A percentile compares a stretch with the other conserved stretches of the same genome.
These are phyloP conservation scores for Dynastes tityus DNA, from an alignment of 2,888 invertebrate genomes.

Conservation along the genomic window DNA sequence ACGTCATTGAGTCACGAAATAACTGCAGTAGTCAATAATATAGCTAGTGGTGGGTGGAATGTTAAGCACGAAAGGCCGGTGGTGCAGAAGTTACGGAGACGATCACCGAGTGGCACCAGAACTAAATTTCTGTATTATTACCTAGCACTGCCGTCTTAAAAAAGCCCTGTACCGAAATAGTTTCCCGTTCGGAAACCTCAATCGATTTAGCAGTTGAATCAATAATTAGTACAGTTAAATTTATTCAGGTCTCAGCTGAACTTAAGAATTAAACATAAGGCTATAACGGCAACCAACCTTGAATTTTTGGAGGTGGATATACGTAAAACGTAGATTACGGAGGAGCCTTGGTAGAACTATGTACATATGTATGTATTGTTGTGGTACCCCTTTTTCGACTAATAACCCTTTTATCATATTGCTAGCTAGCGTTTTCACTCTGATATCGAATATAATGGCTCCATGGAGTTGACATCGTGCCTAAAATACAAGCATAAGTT, in stretches of 20 bases:
- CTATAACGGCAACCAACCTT: background rate
- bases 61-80: constrained; percentile 29
- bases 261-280: background rate
- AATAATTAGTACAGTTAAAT: constrained; percentile 11
- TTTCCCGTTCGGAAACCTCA: background rate
- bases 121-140: constrained; percentile 41
- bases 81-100: constrained; percentile 21
- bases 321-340: too few species aligned
- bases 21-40: constrained; percentile 62
- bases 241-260: constrained; percentile 1
- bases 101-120: constrained; percentile 28
- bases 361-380: too few species aligned
- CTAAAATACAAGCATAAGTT: too few species aligned
- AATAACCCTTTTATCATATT: too few species aligned
- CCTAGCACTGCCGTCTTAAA: constrained; percentile 27
- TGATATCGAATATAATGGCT: too few species aligned
- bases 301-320: too few species aligned
- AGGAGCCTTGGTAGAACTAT: too few species aligned
- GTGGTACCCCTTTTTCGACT: too few species aligned
- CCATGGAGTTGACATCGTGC: too few species aligned
- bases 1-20: constrained; percentile 66
- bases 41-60: constrained; percentile 26
- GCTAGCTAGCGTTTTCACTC: too few species aligned
- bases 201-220: constrained; percentile 23
- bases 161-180: constrained; percentile 38